A percentile compares a stretch with the other conserved stretches of the same genome.
Evolutionary conservation across 2,888 invertebrate species (phyloP).

Genomic region (Amphipoea lucens): DNA sequence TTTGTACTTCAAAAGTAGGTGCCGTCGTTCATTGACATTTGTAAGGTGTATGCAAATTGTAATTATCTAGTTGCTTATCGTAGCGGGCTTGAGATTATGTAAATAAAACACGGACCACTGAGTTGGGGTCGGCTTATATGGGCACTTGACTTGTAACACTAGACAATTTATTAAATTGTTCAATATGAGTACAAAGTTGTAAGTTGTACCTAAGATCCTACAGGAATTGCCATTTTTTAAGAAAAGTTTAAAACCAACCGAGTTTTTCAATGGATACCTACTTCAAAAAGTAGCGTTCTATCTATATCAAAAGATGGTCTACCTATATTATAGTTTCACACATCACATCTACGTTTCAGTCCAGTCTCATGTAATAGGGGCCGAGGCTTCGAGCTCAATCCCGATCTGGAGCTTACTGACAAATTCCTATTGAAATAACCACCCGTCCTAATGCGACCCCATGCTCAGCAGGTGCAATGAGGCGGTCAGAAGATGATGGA

Average conservation of each 20-base stretch:
- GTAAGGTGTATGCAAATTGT: constrained; percentile 49
- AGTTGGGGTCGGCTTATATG: constrained; percentile 15
- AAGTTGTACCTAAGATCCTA: not conserved
- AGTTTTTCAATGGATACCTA: no score
- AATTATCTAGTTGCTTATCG: constrained; percentile 47
- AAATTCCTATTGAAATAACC: not conserved
- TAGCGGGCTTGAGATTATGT: constrained; percentile 45
- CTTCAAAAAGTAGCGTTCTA: not conserved
- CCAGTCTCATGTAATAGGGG: not conserved
- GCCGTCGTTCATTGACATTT: constrained; percentile 55
- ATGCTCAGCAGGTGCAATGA: not conserved
- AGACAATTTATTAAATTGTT: constrained; percentile 28
- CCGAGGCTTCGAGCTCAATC: not conserved
- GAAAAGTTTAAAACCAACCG: not conserved
- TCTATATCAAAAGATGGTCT: no score
- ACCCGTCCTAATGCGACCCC: not conserved
- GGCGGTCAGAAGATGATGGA: not conserved
- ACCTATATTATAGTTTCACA: not conserved
- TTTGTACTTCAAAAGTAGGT: constrained; percentile 51
- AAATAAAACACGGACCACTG: constrained; percentile 34
- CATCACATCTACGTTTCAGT: not conserved
- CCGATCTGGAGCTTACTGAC: not conserved
- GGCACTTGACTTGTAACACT: constrained; percentile 22
- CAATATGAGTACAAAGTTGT: constrained; percentile 5
- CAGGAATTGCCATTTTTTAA: not conserved